These are phyloP conservation scores for Orientallactaga sibirica DNA, from an alignment of 2,797 vertebrate genomes.

Conservation along the genomic window DNA sequence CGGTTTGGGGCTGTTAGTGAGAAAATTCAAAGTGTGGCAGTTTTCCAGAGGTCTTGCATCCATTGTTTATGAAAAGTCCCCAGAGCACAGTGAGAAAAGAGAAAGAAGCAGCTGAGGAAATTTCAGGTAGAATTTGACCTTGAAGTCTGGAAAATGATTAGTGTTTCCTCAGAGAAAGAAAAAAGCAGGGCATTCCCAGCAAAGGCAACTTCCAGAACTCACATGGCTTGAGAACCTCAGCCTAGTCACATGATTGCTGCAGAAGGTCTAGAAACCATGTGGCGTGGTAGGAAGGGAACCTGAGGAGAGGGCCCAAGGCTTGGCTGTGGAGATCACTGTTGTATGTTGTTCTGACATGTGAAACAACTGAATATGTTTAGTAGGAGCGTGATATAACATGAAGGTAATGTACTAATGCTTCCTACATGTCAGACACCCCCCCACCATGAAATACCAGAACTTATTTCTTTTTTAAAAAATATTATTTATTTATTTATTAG, in stretches of 20 bases:
- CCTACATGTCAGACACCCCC: neutral
- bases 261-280: neutral
- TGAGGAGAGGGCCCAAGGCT: neutral
- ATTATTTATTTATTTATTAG: too few relatives aligned
- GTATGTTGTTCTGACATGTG: neutral
- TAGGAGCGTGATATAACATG: neutral
- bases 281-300: neutral
- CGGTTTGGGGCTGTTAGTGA: slow-evolving; percentile 4
- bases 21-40: neutral
- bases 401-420: neutral
- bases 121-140: neutral
- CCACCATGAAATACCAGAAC: neutral
- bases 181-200: neutral
- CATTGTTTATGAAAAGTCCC: neutral
- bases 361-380: neutral
- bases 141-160: neutral
- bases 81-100: neutral
- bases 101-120: neutral
- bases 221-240: neutral
- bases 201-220: neutral
- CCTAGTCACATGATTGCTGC: neutral
- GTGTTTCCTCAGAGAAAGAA: neutral
- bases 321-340: neutral
- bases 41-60: neutral
- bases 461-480: too few relatives aligned